A percentile compares a stretch with the other conserved stretches of the same genome.
These are phyloP conservation scores for Parazoanthus swiftii DNA, from an alignment of 92 coral and sea anemone genomes.

Conservation along the genomic window DNA sequence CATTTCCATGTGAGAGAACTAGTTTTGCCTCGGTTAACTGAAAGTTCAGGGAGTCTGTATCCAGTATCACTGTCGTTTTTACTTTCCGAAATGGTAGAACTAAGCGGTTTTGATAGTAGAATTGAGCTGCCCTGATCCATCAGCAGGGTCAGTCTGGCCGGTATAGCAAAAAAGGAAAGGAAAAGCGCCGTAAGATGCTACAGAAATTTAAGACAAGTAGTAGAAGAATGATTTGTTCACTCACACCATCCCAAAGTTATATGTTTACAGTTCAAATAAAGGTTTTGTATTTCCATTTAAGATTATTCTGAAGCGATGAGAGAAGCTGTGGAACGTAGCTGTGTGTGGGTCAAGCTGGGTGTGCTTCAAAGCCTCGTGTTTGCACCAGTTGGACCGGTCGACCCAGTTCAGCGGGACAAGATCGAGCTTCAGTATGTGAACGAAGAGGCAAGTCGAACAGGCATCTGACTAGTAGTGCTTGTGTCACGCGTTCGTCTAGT, in stretches of 20 bases:
- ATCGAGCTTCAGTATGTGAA: constrained; percentile 67
- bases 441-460: constrained; percentile 60
- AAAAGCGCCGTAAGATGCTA: not conserved
- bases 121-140: too few relatives aligned
- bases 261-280: too few relatives aligned
- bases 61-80: too few relatives aligned
- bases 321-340: constrained; percentile 52
- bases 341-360: constrained; percentile 81
- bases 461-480: not conserved
- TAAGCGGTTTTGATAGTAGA: not conserved
- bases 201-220: too few relatives aligned
- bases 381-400: constrained; percentile 91
- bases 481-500: not conserved
- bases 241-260: too few relatives aligned
- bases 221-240: too few relatives aligned
- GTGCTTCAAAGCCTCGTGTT: constrained; percentile 66
- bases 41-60: not conserved
- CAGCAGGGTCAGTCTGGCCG: not conserved
- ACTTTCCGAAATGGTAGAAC: too few relatives aligned
- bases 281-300: not conserved
- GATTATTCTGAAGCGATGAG: not conserved
- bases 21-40: too few relatives aligned
- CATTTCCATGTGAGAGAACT: too few relatives aligned
- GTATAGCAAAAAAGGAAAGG: not conserved
- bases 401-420: constrained; percentile 80